phyloP scores from a whole-genome alignment of 2,113 vertebrate genomes.

The Dromiciops gliroides region DNA sequence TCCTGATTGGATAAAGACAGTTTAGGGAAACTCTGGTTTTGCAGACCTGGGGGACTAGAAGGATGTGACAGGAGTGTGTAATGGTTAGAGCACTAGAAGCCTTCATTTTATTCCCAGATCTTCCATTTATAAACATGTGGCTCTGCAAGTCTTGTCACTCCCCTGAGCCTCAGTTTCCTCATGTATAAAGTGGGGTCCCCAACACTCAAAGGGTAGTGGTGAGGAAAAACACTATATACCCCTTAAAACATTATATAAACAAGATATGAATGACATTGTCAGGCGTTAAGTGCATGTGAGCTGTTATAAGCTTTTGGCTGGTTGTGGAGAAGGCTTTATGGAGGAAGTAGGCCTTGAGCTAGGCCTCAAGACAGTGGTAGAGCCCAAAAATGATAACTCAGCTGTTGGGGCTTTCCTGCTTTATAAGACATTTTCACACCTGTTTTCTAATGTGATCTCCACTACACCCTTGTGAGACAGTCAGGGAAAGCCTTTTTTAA shows the following conservation, averaged over 20 bases:
- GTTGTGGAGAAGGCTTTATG: slow-evolving; percentile 18
- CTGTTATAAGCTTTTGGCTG: background rate
- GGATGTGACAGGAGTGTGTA: too few species aligned
- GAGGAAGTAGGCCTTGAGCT: background rate
- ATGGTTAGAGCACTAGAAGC: too few species aligned
- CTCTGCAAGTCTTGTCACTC: background rate
- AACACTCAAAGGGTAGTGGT: background rate
- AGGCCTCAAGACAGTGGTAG: slow-evolving; percentile 28
- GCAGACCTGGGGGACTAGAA: background rate
- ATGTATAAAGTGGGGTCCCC: background rate
- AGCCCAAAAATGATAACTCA: slow-evolving; percentile 9
- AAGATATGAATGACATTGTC: background rate
- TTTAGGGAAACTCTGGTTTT: background rate
- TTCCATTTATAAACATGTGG: background rate
- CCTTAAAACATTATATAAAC: background rate
- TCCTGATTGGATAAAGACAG: background rate
- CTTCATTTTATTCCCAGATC: background rate
- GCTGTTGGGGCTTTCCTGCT: slow-evolving; percentile 12
- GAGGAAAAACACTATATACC: background rate
- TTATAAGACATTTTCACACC: slow-evolving; percentile 52
- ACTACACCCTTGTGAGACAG: slow-evolving; percentile 8
- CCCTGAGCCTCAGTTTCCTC: background rate
- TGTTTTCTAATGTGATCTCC: slow-evolving; percentile 24
- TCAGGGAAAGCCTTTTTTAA: background rate
- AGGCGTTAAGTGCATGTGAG: background rate